Base-by-base conservation (phyloP, 2,113 vertebrate genomes). In the Aythya baeri region DNA sequence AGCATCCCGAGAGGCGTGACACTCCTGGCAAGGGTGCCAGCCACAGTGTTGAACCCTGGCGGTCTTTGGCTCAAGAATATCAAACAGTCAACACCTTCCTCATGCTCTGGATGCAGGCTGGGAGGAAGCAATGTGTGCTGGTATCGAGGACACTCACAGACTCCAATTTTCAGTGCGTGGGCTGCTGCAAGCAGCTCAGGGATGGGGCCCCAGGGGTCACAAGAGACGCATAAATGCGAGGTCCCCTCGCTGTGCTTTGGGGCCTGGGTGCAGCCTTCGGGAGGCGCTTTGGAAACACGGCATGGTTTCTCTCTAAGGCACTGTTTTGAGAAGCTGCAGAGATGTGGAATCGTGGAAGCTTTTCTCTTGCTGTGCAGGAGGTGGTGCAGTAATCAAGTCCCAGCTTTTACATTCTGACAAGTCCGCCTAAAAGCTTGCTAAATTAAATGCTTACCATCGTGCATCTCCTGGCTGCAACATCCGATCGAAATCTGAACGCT, bases 21-120 rank as follows among this genome's bases (percentile, higher is more conserved):
- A 14, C 10, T 72, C 16, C 22, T 86, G 58, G 36, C 9, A 29
- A 58, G 27, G 57, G 14, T 70, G 59, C 43, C 88, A 71, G 43
- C 17, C 17, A 5, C 1, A 3, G 11, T 11, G 4, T 49, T 38
- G 44, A 85, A 65, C 11, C 34, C 38, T 68, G 58, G 63, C 13
- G 38, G 1, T 73, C 27, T 54, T 68, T 54, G 55, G 27, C 34
- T 10, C 11, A 26, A 67, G 62, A 86, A 23, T 38, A 62, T n/a
- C 9, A 26, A 58, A 18, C 0, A 1, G 17, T 29, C 17, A 49
- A 27, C 1, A 2, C 23, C 71, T 59, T 3, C 1, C 0, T 21
- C 61, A 26, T 59, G 74, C 31, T n/a, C 49, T 44, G 54, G 58
- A 17, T 0, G 0, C 21, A 73, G 25, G 43, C 54, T 83, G 36